Conservation (phyloP, 2,797 vertebrate genomes). For the Acipenser transmontanus region DNA sequence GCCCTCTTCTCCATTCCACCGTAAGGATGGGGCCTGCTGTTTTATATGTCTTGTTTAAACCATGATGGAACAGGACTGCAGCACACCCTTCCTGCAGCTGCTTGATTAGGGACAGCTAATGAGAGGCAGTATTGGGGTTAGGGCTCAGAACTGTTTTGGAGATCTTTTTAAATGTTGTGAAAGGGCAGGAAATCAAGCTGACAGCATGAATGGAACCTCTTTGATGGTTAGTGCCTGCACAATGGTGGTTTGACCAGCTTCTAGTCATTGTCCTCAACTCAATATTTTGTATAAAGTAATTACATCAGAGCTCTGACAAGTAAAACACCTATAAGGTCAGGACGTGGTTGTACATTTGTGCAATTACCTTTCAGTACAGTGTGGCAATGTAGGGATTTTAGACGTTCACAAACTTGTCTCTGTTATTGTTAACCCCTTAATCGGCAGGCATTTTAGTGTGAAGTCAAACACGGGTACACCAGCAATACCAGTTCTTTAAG, state of each 20-base stretch:
- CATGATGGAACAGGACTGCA: constrained; percentile 9
- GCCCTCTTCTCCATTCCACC: background rate
- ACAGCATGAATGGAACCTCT: background rate
- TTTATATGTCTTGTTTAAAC: constrained; percentile 18
- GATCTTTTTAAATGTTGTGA: background rate
- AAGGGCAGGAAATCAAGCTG: background rate
- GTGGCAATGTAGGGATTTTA: too few relatives aligned
- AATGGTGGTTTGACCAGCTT: background rate
- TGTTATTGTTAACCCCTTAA: too few relatives aligned
- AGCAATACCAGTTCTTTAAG: too few relatives aligned
- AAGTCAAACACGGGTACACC: too few relatives aligned
- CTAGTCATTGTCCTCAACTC: too few relatives aligned
- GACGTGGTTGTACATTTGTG: too few relatives aligned
- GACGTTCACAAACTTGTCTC: too few relatives aligned
- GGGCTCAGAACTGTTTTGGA: constrained; percentile 5
- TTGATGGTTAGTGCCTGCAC: background rate
- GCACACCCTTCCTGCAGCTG: background rate
- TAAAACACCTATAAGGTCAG: too few relatives aligned
- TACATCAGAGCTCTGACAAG: too few relatives aligned
- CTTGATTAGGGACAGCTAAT: constrained; percentile 8
- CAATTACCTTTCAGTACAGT: too few relatives aligned
- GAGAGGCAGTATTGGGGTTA: constrained; percentile 2
- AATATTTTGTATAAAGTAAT: too few relatives aligned
- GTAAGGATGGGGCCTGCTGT: constrained; percentile 21
- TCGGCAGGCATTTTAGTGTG: too few relatives aligned